These are phyloP conservation scores for Dasysyrphus tricinctus DNA, from an alignment of 2,888 invertebrate genomes.

Conservation along the genomic window DNA sequence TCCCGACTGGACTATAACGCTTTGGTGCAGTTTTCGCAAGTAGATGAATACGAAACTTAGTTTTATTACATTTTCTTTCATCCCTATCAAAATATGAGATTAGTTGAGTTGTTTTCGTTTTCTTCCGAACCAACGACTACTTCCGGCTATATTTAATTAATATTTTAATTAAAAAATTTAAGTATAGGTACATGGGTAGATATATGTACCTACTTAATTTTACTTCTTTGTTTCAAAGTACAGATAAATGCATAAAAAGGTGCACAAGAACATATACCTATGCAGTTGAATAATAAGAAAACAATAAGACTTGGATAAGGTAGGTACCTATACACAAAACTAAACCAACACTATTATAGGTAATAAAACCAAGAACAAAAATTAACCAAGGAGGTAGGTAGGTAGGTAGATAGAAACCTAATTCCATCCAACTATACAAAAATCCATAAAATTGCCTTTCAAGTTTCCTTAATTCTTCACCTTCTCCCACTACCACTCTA, in stretches of 20 bases:
- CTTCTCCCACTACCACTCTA: neutral
- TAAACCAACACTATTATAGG: neutral
- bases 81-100: too few relatives aligned
- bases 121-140: too few relatives aligned
- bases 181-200: too few relatives aligned
- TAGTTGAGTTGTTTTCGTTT: too few relatives aligned
- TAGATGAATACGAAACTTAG: too few relatives aligned
- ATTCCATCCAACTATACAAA: neutral
- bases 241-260: too few relatives aligned
- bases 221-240: neutral
- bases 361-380: neutral
- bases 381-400: neutral
- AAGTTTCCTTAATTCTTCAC: neutral
- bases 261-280: neutral
- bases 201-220: neutral
- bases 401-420: neutral
- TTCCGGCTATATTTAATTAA: too few relatives aligned
- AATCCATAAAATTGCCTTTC: conserved; percentile 9
- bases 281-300: neutral
- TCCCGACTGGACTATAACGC: too few relatives aligned
- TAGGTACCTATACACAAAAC: neutral
- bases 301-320: neutral
- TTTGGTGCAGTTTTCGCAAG: too few relatives aligned
- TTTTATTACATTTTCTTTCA: too few relatives aligned
- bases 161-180: too few relatives aligned